Conservation (phyloP, 1,140 invertebrate species). For the Drosophila fuyamai region DNA sequence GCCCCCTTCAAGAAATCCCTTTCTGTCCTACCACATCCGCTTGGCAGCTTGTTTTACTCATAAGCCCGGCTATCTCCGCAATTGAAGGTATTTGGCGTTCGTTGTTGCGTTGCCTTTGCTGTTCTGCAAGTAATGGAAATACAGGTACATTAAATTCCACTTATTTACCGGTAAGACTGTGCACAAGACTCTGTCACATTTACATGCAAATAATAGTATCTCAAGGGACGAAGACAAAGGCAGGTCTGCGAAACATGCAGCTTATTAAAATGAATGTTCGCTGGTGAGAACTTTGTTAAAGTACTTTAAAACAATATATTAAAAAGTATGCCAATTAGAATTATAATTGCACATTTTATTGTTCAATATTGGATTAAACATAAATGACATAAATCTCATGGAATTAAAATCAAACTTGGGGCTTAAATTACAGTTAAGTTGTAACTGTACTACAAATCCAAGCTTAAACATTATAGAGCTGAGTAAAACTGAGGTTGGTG, state of each 20-base stretch:
- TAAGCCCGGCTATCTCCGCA: conserved; percentile 48
- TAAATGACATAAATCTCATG: too few species aligned
- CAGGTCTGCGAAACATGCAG: conserved; percentile 12
- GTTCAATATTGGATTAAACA: too few species aligned
- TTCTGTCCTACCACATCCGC: conserved; percentile 47
- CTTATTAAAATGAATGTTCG: conserved; percentile 16
- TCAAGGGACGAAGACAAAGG: conserved; percentile 20
- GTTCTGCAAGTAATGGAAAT: conserved; percentile 39
- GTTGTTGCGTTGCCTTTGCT: conserved; percentile 62
- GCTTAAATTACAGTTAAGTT: too few species aligned
- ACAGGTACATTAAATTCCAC: conserved; percentile 45
- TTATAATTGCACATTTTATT: too few species aligned
- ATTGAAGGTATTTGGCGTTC: conserved; percentile 77
- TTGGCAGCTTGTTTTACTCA: conserved; percentile 31
- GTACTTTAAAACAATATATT: background rate
- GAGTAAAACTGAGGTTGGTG: too few species aligned
- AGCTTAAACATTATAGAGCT: too few species aligned
- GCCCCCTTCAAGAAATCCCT: background rate
- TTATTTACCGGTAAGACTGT: conserved; percentile 41
- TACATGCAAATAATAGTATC: conserved; percentile 41
- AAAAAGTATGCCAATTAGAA: background rate
- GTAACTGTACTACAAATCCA: too few species aligned
- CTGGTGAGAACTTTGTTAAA: background rate
- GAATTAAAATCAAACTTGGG: too few species aligned
- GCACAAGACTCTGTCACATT: conserved; percentile 42